These are phyloP conservation scores for Heliconius erato DNA, from an alignment of 2,888 invertebrate species.

Conservation along the genomic window DNA sequence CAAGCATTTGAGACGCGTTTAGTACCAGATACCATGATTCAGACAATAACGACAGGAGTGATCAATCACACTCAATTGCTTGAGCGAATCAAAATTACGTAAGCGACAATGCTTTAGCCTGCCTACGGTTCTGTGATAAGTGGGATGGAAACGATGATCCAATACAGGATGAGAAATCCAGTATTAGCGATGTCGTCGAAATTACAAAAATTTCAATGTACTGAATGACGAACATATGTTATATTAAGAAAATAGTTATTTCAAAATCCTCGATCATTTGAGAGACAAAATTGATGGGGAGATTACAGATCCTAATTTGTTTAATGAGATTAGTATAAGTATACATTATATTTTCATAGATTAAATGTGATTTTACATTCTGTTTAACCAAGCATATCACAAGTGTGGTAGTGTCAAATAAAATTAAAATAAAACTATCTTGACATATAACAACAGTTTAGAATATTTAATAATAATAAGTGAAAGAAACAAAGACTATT, in stretches of 20 bases:
- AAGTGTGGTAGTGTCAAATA: background rate
- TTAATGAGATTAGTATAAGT: background rate
- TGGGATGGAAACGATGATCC: slow-evolving; percentile 47
- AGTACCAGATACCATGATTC: slow-evolving; percentile 63
- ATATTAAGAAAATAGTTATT: background rate
- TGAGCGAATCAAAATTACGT: slow-evolving; percentile 48
- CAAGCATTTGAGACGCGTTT: slow-evolving; percentile 42
- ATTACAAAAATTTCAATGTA: background rate
- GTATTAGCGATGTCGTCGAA: slow-evolving; percentile 33
- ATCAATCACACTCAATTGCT: slow-evolving; percentile 79
- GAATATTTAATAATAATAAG: slow-evolving; percentile 33
- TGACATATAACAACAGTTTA: background rate
- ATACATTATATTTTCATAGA: background rate
- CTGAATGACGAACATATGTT: background rate
- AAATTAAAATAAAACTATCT: background rate
- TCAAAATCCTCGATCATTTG: background rate
- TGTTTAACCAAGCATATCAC: background rate
- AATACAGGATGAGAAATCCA: slow-evolving; percentile 44
- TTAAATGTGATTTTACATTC: background rate
- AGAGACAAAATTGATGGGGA: no score
- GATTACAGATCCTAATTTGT: background rate
- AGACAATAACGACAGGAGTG: slow-evolving; percentile 66
- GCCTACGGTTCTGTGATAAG: slow-evolving; percentile 47
- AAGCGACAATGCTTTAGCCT: slow-evolving; percentile 47
- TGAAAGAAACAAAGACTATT: slow-evolving; percentile 48